Conservation (phyloP, 2,888 invertebrate species). For the Chironomus tentans region DNA sequence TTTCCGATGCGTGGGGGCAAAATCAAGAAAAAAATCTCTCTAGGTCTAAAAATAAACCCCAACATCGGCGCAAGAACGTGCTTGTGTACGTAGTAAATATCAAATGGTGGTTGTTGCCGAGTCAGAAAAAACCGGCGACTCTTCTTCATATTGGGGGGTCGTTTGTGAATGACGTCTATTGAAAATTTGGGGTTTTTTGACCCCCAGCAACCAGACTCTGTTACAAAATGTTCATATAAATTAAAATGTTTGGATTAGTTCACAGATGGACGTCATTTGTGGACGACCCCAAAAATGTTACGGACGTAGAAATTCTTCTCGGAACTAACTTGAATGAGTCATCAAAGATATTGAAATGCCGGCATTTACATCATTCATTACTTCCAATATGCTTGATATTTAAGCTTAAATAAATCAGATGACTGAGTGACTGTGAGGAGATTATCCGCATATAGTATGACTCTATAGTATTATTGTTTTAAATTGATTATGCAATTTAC, state of each 20-base stretch:
- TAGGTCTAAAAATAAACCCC: neutral
- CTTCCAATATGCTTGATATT: neutral
- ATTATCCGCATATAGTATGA: neutral
- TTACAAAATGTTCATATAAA: no score
- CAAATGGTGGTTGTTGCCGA: neutral
- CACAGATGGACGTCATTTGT: no score
- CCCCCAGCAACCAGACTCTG: no score
- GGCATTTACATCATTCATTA: neutral
- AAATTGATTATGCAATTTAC: neutral
- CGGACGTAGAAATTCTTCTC: neutral
- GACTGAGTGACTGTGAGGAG: neutral
- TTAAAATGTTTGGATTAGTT: no score
- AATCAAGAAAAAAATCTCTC: neutral
- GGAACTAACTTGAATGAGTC: neutral
- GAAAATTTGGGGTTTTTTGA: no score
- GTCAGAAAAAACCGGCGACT: neutral
- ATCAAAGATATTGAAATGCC: neutral
- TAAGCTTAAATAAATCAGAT: neutral
- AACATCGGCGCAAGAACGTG: neutral
- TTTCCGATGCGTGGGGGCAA: no score
- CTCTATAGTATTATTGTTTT: neutral
- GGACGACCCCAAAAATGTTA: neutral
- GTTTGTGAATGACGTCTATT: neutral
- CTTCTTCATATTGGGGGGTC: neutral
- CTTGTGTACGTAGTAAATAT: no score